Percentiles rank a stretch among this genome's conserved stretches.
Evolutionary conservation across 2,888 invertebrate species (phyloP).

Genomic region (Aleiodes leptofemur): DNA sequence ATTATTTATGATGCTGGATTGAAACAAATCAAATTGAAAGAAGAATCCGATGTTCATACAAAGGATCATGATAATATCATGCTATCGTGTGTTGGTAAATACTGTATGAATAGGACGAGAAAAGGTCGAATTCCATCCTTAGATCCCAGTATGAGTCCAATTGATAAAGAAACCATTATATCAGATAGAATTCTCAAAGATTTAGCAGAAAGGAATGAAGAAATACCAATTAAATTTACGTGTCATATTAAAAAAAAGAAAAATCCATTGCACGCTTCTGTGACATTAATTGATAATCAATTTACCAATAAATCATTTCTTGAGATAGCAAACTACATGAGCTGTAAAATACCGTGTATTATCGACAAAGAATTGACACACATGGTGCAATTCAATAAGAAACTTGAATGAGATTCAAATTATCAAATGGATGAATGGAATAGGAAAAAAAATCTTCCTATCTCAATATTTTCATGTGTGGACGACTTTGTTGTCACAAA

Average conservation of each 20-base stretch:
- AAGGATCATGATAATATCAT: conserved; percentile 61
- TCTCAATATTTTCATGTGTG: too few species aligned
- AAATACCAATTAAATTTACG: conserved; percentile 66
- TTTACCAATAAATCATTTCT: conserved; percentile 66
- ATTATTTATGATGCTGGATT: conserved; percentile 55
- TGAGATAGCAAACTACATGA: conserved; percentile 64
- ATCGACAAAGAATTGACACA: conserved; percentile 61
- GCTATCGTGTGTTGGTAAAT: conserved; percentile 67
- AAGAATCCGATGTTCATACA: conserved; percentile 71
- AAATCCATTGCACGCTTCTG: conserved; percentile 62
- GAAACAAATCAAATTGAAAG: conserved; percentile 70
- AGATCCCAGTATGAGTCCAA: conserved; percentile 59
- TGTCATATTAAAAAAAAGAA: conserved; percentile 63
- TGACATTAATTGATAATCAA: conserved; percentile 63
- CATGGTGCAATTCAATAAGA: conserved; percentile 62
- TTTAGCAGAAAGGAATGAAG: conserved; percentile 47
- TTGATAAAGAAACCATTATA: conserved; percentile 71
- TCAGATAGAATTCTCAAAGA: conserved; percentile 66
- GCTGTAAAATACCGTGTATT: conserved; percentile 62
- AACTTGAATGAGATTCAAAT: background rate
- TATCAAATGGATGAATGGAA: background rate
- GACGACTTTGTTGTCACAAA: too few species aligned
- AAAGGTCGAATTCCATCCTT: conserved; percentile 61
- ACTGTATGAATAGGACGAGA: conserved; percentile 70
- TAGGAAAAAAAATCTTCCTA: background rate